Percentiles rank a stretch among this genome's conserved stretches.
phyloP scores from a whole-genome alignment of 2,113 vertebrate species.

The Neolamprologus sp. region DNA sequence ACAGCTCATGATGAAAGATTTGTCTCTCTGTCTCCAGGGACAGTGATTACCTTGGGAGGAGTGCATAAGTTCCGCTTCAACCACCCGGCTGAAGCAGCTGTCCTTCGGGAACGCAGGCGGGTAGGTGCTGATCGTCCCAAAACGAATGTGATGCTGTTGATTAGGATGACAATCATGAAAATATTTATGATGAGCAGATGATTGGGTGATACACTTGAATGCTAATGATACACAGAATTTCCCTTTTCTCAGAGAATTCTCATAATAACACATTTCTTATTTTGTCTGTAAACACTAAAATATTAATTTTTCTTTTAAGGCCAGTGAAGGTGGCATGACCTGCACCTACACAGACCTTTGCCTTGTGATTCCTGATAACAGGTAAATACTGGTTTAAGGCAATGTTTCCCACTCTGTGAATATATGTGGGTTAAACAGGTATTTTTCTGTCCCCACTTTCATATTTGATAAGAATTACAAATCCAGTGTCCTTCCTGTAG shows the following conservation, averaged over 20 bases:
- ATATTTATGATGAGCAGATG: not conserved
- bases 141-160: not conserved
- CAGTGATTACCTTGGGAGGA: conserved; percentile 85
- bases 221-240: not conserved
- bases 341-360: conserved; percentile 66
- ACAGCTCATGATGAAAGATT: not conserved
- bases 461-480: conserved; percentile 6
- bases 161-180: not conserved
- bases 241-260: not conserved
- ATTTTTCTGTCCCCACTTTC: not conserved
- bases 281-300: not conserved
- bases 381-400: conserved; percentile 46
- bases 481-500: not conserved
- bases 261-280: not conserved
- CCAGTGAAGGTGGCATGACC: conserved; percentile 61
- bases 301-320: conserved; percentile 42
- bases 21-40: conserved; percentile 69
- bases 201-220: not conserved
- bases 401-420: not conserved
- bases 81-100: conserved; percentile 89
- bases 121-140: conserved; percentile 67
- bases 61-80: conserved; percentile 91
- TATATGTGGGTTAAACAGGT: not conserved
- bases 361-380: conserved; percentile 4
- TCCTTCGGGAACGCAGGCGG: conserved; percentile 81